A percentile compares a stretch with the other conserved stretches of the same genome.
phyloP scores from a whole-genome alignment of 2,797 vertebrate species.

The Anniella stebbinsi region DNA sequence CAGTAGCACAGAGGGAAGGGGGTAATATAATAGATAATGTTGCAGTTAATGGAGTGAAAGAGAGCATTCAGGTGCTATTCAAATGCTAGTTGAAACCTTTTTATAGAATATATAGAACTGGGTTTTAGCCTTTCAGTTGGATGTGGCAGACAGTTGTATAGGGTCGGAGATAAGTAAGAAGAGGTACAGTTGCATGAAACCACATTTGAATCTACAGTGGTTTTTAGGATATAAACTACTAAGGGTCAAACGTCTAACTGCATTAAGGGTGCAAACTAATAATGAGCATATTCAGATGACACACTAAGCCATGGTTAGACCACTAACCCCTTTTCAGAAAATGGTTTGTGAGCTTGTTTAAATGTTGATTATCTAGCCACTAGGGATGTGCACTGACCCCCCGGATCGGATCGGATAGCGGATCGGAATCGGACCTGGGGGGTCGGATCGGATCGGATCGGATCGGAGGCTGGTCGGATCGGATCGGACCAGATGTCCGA shows the following conservation, averaged over 20 bases:
- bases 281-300: no score
- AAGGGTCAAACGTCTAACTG: neutral
- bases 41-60: conserved; percentile 48
- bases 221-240: neutral
- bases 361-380: no score
- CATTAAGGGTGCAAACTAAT: no score
- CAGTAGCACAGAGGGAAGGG: neutral
- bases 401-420: no score
- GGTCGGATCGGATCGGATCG: no score
- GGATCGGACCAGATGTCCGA: no score
- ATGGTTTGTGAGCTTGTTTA: no score
- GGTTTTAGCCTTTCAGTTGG: neutral
- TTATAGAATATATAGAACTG: neutral
- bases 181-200: neutral
- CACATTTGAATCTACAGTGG: neutral
- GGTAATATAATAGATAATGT: conserved; percentile 35
- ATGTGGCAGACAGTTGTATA: neutral
- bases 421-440: no score
- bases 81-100: neutral
- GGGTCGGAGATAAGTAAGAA: neutral
- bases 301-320: no score
- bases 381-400: no score
- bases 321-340: no score
- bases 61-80: neutral
- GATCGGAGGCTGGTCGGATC: no score